Conservation (phyloP, 2,113 vertebrate species). For the Okapia johnstoni region DNA sequence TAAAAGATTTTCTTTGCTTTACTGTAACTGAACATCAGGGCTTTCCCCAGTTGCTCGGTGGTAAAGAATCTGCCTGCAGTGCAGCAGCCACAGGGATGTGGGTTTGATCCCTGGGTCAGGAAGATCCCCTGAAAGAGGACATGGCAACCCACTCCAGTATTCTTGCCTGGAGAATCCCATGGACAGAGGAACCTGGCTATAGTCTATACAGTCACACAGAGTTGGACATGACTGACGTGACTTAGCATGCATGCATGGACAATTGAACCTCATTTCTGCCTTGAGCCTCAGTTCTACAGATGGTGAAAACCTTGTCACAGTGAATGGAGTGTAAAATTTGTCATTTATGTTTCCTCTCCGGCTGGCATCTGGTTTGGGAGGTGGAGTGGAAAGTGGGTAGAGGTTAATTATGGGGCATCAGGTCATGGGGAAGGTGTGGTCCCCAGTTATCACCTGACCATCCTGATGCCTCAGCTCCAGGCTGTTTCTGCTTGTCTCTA, state of each 20-base stretch:
- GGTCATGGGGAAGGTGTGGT: background rate
- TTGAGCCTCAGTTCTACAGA: background rate
- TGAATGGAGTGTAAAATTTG: background rate
- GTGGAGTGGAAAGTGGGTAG: background rate
- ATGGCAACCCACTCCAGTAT: background rate
- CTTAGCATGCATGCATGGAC: background rate
- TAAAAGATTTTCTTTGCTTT: background rate
- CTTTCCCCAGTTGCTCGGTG: background rate
- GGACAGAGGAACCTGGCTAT: background rate
- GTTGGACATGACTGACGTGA: background rate
- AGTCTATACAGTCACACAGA: background rate
- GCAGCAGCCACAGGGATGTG: background rate
- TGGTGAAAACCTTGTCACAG: background rate
- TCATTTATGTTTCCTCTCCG: background rate
- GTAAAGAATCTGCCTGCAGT: background rate
- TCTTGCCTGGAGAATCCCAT: background rate
- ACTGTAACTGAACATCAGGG: background rate
- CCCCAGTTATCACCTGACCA: background rate
- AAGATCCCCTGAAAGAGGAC: background rate
- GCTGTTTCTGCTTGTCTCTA: background rate
- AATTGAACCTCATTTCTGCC: background rate
- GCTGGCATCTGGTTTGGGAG: background rate
- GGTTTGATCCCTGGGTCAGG: background rate
- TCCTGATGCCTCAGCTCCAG: background rate
- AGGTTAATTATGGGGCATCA: background rate